These are phyloP conservation scores for Macroglossus sobrinus DNA, from an alignment of 2,113 vertebrate species.

Conservation along the genomic window DNA sequence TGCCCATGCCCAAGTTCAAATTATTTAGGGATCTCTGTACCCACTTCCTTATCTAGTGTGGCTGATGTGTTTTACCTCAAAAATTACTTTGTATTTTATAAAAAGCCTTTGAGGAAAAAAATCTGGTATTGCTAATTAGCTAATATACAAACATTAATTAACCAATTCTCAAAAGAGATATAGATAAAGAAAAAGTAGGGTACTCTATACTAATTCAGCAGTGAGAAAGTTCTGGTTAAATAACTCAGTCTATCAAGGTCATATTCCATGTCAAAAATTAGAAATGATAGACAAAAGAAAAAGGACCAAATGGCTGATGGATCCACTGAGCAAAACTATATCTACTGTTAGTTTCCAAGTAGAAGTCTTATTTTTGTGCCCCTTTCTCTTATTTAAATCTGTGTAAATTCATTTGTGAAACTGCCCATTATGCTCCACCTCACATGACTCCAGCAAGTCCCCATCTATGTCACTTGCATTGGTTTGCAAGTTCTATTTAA, in stretches of 20 bases:
- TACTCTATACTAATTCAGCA: conserved; percentile 30
- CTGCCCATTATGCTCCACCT: not conserved
- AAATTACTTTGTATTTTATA: conserved; percentile 51
- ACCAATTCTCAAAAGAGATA: conserved; percentile 70
- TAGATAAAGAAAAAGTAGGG: conserved; percentile 56
- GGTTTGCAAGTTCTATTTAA: not conserved
- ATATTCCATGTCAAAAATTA: conserved; percentile 42
- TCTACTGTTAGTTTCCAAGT: not conserved
- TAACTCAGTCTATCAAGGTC: conserved; percentile 42
- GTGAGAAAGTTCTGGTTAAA: conserved; percentile 23
- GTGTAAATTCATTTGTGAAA: not conserved
- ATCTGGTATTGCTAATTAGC: conserved; percentile 64
- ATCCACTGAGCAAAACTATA: not conserved
- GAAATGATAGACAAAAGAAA: not conserved
- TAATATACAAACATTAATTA: conserved; percentile 74
- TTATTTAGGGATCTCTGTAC: not conserved
- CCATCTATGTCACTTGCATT: not conserved
- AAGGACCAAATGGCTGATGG: not conserved
- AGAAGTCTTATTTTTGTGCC: not conserved
- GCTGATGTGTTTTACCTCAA: conserved; percentile 29
- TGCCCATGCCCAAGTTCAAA: not conserved
- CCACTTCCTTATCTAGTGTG: not conserved
- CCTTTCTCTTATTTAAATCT: not conserved
- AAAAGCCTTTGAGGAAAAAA: conserved; percentile 2
- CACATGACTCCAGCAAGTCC: not conserved